Conservation (phyloP, 1,140 invertebrate species). For the Mesaphorura yosii region DNA sequence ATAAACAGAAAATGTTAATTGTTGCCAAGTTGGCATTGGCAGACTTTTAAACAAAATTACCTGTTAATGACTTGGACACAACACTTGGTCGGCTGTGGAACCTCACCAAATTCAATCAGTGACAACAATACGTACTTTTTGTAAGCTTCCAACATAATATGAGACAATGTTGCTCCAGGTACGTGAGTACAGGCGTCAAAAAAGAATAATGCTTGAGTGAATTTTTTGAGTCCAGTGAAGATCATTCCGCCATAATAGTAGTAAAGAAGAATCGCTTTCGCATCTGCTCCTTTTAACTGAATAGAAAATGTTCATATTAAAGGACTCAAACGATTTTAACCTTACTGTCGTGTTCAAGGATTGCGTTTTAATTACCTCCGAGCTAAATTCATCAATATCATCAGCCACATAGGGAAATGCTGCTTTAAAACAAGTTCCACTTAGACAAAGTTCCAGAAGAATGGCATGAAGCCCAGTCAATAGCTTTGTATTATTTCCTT, state of each 20-base stretch:
- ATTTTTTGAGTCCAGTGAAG: conserved; percentile 83
- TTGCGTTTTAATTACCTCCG: conserved; percentile 48
- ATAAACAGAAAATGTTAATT: conserved; percentile 34
- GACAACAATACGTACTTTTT: conserved; percentile 91
- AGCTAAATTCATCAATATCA: conserved; percentile 81
- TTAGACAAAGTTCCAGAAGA: conserved; percentile 79
- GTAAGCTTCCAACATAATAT: conserved; percentile 93
- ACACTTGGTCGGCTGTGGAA: conserved; percentile 34
- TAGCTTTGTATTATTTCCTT: conserved; percentile 71
- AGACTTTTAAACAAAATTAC: conserved; percentile 5
- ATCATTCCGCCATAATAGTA: conserved; percentile 98
- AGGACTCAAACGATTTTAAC: too few relatives aligned
- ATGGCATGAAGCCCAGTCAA: conserved; percentile 87
- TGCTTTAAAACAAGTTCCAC: conserved; percentile 84
- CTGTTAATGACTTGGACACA: conserved; percentile 28
- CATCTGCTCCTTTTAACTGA: conserved; percentile 51
- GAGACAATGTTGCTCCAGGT: conserved; percentile 81
- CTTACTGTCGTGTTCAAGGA: too few relatives aligned
- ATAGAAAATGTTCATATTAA: conserved; percentile 3
- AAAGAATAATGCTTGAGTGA: conserved; percentile 81
- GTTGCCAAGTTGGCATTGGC: not conserved
- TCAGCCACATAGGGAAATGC: conserved; percentile 76
- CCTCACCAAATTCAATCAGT: conserved; percentile 79
- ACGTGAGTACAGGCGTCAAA: conserved; percentile 90
- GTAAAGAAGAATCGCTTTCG: conserved; percentile 84